Evolutionary conservation across 2,888 invertebrate species (phyloP).

Genomic region (Clunio marinus): DNA sequence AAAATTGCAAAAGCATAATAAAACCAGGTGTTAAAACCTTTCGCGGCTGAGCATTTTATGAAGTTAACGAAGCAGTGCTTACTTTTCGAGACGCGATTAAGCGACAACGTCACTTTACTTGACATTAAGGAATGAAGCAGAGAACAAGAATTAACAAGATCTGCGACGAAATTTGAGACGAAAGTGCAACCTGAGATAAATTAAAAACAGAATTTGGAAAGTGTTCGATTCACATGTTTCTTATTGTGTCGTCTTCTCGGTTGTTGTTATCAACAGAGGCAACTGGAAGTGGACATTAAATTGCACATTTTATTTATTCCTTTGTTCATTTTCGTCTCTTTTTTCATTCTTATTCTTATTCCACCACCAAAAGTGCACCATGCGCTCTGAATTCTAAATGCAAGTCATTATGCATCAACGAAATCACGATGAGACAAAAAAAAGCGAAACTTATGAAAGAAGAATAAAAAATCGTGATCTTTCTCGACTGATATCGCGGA

Average conservation of each 20-base stretch:
- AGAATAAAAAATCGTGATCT: conserved; percentile 27
- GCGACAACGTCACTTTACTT: neutral
- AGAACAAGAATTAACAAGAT: neutral
- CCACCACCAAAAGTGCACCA: conserved; percentile 25
- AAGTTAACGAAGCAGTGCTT: neutral
- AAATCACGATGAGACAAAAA: neutral
- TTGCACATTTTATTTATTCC: neutral
- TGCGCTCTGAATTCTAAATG: conserved; percentile 37
- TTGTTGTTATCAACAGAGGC: neutral
- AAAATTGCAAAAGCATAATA: neutral
- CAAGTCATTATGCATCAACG: conserved; percentile 32
- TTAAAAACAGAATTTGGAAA: conserved; percentile 25
- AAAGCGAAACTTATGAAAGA: too few species aligned
- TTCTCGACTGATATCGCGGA: conserved; percentile 33
- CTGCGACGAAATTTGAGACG: conserved; percentile 33
- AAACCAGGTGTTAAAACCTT: neutral
- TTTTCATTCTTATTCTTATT: too few species aligned
- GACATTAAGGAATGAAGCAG: neutral
- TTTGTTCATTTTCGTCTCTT: neutral
- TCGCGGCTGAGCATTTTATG: neutral
- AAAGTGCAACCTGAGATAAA: conserved; percentile 35
- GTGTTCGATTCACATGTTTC: conserved; percentile 12
- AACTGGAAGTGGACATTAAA: neutral
- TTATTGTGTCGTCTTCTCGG: neutral
- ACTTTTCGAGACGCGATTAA: conserved; percentile 17